Conservation (phyloP, 2,888 invertebrate species). For the Hemistola chrysoprasaria region DNA sequence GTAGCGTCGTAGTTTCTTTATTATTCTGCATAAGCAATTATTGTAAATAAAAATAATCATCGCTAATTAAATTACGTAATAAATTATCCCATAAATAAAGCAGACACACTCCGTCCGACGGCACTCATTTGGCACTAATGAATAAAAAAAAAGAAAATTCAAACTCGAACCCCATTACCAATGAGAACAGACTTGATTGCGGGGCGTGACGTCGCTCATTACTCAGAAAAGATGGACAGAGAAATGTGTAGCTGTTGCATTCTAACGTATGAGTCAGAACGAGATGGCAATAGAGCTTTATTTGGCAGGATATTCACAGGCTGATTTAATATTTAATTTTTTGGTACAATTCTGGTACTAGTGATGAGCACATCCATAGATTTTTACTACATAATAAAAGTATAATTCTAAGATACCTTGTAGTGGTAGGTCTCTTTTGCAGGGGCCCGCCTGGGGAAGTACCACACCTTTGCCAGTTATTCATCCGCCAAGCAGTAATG, state of each 20-base stretch:
- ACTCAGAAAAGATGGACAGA: conserved; percentile 49
- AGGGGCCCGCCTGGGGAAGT: too few species aligned
- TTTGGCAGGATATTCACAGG: conserved; percentile 58
- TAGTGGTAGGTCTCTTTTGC: too few species aligned
- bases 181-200: conserved; percentile 65
- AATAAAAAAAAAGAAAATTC: conserved; percentile 63
- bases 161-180: conserved; percentile 70
- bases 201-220: conserved; percentile 74
- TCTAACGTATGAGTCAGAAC: conserved; percentile 33
- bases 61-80: conserved; percentile 10
- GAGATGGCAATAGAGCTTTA: conserved; percentile 41
- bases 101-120: conserved; percentile 39
- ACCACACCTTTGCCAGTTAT: too few species aligned
- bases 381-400: too few species aligned
- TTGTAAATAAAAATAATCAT: too few species aligned
- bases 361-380: not conserved
- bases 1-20: too few species aligned
- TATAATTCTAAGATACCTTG: too few species aligned
- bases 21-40: too few species aligned
- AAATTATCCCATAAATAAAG: conserved; percentile 33
- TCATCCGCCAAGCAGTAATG: too few species aligned
- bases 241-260: conserved; percentile 37
- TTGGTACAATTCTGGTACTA: conserved; percentile 19
- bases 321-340: conserved; percentile 59
- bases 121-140: conserved; percentile 53